Evolutionary conservation across 1,140 invertebrate species (phyloP).

Genomic region (Tetragonula clypearis): DNA sequence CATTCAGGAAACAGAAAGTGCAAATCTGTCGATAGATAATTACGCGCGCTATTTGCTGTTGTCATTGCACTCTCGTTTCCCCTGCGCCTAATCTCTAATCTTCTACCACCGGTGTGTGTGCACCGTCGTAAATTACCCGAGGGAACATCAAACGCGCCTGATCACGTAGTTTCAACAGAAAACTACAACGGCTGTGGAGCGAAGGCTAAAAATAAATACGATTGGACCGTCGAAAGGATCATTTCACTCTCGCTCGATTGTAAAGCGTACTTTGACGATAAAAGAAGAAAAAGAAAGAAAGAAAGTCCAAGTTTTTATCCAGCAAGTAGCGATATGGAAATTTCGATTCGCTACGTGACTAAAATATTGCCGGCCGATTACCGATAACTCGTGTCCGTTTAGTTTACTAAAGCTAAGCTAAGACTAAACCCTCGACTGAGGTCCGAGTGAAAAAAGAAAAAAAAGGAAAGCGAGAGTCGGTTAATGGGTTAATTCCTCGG

Average conservation of each 20-base stretch:
- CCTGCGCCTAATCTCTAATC: neutral
- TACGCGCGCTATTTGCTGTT: neutral
- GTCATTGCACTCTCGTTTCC: neutral
- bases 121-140: neutral
- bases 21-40: conserved; percentile 35
- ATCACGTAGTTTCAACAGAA: neutral
- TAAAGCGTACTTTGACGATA: no score
- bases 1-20: conserved; percentile 15
- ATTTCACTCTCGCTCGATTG: no score
- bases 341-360: no score
- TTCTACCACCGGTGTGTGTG: neutral
- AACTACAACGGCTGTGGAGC: no score
- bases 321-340: no score
- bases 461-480: neutral
- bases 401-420: no score
- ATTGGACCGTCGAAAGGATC: no score
- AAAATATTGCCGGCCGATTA: no score
- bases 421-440: no score
- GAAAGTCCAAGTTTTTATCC: no score
- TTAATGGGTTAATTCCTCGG: conserved; percentile 33
- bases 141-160: neutral
- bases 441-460: neutral
- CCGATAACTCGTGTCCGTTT: no score
- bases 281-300: no score
- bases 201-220: neutral